A percentile compares a stretch with the other conserved stretches of the same genome.
These are phyloP conservation scores for Romanogobio albipinnatus DNA, from an alignment of 2,113 vertebrate genomes.

Conservation along the genomic window DNA sequence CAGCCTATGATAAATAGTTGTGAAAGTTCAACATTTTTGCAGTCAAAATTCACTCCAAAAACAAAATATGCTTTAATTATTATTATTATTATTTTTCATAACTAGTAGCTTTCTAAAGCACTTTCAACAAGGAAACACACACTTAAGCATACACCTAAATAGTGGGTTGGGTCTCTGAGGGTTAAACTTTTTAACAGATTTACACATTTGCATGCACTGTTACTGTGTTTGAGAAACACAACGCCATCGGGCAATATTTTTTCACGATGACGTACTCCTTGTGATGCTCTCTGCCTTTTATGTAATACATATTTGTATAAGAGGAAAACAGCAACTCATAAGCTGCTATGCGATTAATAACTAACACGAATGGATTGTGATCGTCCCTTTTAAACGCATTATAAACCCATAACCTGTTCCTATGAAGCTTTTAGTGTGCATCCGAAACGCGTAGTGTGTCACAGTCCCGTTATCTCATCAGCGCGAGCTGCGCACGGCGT, in stretches of 20 bases:
- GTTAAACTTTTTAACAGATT: background rate
- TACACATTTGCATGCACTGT: background rate
- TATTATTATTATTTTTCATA: background rate
- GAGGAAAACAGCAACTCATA: background rate
- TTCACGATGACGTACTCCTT: background rate
- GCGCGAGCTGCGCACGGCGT: slow-evolving; percentile 34
- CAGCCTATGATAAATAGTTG: background rate
- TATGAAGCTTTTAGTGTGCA: background rate
- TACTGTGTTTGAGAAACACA: background rate
- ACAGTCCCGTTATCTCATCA: slow-evolving; percentile 41
- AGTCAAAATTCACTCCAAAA: background rate
- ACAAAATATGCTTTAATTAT: background rate
- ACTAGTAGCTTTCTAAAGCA: background rate
- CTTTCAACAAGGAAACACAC: background rate
- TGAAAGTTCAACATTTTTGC: background rate
- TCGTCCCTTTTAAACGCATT: background rate
- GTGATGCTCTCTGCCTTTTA: slow-evolving; percentile 20
- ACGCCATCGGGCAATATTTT: slow-evolving; percentile 4
- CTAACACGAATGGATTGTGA: background rate
- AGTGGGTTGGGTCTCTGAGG: background rate
- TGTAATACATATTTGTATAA: background rate
- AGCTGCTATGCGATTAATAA: background rate
- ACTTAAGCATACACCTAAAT: background rate
- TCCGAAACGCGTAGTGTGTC: background rate
- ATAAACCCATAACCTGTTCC: background rate